Evolutionary conservation across 2,888 invertebrate genomes (phyloP).

Genomic region (Lasioglossum villosulum): DNA sequence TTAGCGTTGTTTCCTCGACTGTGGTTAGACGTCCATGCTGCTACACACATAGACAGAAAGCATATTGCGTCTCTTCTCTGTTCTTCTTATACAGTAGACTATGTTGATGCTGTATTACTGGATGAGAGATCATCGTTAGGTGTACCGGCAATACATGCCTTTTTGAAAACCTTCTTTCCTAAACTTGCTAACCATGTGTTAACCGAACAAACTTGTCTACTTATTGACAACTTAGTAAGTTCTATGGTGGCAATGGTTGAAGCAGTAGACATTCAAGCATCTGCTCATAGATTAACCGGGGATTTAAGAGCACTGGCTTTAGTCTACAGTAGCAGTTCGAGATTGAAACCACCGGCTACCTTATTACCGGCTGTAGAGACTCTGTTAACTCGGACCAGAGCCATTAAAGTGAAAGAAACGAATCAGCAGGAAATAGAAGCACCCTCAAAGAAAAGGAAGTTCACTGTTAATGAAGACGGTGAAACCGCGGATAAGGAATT

Average conservation of each 20-base stretch:
- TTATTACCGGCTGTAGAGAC: conserved; percentile 81
- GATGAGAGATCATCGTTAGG: conserved; percentile 95
- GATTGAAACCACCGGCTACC: conserved; percentile 80
- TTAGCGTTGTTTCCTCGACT: conserved; percentile 95
- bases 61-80: conserved; percentile 92
- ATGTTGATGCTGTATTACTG: conserved; percentile 94
- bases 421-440: conserved; percentile 78
- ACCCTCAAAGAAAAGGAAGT: conserved; percentile 82
- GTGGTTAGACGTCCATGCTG: conserved; percentile 95
- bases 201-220: conserved; percentile 87
- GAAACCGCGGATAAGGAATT: conserved; percentile 65
- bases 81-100: conserved; percentile 94
- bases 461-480: conserved; percentile 73
- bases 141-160: conserved; percentile 93
- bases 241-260: conserved; percentile 86
- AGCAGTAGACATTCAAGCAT: conserved; percentile 85
- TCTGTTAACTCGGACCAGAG: conserved; percentile 78
- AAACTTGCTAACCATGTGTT: conserved; percentile 90
- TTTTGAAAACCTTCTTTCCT: conserved; percentile 95
- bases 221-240: conserved; percentile 88
- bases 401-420: conserved; percentile 75
- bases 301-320: conserved; percentile 87
- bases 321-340: conserved; percentile 85
- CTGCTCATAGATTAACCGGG: conserved; percentile 86
- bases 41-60: conserved; percentile 90